Evolutionary conservation across 2,113 vertebrate species (phyloP), one percentile per base, ranked within the genome.

Genomic region (Bos indicus): DNA sequence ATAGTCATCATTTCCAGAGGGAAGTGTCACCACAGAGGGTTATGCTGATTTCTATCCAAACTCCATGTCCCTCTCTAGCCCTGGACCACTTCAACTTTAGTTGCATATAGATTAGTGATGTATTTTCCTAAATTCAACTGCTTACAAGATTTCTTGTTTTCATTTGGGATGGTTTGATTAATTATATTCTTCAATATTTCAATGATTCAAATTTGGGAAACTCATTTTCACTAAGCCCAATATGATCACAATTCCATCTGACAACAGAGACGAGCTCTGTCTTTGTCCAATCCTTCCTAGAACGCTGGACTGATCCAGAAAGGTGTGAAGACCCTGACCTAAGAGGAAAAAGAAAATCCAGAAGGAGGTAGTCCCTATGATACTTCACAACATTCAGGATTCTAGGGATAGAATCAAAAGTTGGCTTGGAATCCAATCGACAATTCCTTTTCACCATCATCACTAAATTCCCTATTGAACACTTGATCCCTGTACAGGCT

Each of bases 1-100:
- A 23, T 52, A 95, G 23, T 93, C 94, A 97, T 71, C 77, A 56
- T 92, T 96, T 96, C 84, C 88, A 97, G 84, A 92, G 30, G 59
- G 43, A 95, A 95, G 92, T 19, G n/a, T 62, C 60, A 60, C 86
- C 64, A 90, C 25, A 85, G 60, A 74, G 51, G 11, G 40, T 64
- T 90, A 87, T 52, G 17, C 26, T 93, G 78, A 95, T 89, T 83
- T 94, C 71, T 60, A 62, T 40, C 52, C 90, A 93, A 91, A 93
- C 6, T 71, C 57, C 46, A 43, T 62, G 48, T 26, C 74, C 30
- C 43, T 96, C 48, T 89, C 88, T 2, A 91, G 56, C 28, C 26
- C 33, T 52, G 46, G 46, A 83, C 33, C n/a, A 95, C 30, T 23
- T 93, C 25, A 26, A 71, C 48, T 89, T 98, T 40, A 95, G 19